These are phyloP conservation scores for Dysmachus trigonus DNA, from an alignment of 2,888 invertebrate genomes.

Conservation along the genomic window DNA sequence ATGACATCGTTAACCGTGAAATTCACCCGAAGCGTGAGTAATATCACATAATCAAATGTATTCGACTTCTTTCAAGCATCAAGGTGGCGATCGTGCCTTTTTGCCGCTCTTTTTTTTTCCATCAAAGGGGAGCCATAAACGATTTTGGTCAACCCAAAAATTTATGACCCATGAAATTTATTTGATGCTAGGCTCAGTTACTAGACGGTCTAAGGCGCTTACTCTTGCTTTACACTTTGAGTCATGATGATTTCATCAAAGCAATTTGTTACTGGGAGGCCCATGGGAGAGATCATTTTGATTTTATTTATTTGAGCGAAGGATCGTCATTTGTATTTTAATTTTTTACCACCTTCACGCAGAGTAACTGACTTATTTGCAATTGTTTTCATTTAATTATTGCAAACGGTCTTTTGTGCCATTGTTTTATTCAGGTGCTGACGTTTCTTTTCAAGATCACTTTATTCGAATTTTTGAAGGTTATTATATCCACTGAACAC, in stretches of 20 bases:
- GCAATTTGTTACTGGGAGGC: not conserved
- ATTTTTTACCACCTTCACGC: not conserved
- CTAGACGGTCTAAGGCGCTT: not conserved
- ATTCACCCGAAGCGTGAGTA: constrained; percentile 11
- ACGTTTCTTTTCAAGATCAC: not conserved
- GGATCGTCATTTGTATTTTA: not conserved
- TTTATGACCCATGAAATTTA: constrained; percentile 22
- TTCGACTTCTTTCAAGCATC: not conserved
- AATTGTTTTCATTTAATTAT: not conserved
- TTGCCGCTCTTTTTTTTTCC: not conserved
- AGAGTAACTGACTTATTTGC: not conserved
- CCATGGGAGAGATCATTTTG: not conserved
- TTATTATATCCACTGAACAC: not conserved
- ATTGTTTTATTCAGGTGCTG: not conserved
- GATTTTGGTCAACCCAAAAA: not conserved
- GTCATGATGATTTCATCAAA: not conserved
- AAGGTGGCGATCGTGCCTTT: not conserved
- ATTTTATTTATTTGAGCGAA: not conserved
- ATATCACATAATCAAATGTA: constrained; percentile 19
- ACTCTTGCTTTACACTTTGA: not conserved
- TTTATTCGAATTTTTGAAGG: not conserved
- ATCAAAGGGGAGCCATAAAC: not conserved
- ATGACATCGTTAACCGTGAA: constrained; percentile 18
- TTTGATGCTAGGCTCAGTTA: not conserved
- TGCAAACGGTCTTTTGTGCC: not conserved